These are phyloP conservation scores for Trichacis sp. DNA, from an alignment of 2,888 invertebrate species.

Conservation along the genomic window DNA sequence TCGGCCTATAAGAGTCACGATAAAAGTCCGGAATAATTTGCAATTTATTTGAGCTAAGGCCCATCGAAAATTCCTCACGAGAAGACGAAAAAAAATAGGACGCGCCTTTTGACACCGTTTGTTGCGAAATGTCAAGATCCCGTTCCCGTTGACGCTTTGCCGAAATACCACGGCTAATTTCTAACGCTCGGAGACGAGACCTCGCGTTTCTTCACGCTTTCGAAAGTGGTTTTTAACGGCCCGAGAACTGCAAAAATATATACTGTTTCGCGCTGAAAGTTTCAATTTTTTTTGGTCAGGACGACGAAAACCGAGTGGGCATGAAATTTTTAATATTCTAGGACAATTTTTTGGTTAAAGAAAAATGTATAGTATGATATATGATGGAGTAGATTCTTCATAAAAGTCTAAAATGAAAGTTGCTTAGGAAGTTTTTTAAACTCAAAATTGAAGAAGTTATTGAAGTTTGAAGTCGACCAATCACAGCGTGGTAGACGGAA, in stretches of 20 bases:
- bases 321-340: background rate
- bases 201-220: slow-evolving; percentile 1
- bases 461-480: no score
- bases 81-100: background rate
- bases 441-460: no score
- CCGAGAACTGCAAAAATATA: background rate
- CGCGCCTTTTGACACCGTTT: background rate
- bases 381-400: no score
- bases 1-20: background rate
- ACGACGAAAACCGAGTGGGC: background rate
- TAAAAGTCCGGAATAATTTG: background rate
- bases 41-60: background rate
- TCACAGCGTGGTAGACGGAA: no score
- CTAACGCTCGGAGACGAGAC: background rate
- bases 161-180: background rate
- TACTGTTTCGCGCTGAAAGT: background rate
- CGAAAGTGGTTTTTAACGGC: background rate
- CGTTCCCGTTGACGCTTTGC: background rate
- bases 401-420: no score
- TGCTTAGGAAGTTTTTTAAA: no score
- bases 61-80: background rate
- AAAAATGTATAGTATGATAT: background rate
- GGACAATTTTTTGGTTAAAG: no score
- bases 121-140: background rate
- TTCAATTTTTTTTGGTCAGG: background rate